phyloP scores from a whole-genome alignment of 2,888 invertebrate genomes.

The Scaptodrosophila latifasciaeformis region DNA sequence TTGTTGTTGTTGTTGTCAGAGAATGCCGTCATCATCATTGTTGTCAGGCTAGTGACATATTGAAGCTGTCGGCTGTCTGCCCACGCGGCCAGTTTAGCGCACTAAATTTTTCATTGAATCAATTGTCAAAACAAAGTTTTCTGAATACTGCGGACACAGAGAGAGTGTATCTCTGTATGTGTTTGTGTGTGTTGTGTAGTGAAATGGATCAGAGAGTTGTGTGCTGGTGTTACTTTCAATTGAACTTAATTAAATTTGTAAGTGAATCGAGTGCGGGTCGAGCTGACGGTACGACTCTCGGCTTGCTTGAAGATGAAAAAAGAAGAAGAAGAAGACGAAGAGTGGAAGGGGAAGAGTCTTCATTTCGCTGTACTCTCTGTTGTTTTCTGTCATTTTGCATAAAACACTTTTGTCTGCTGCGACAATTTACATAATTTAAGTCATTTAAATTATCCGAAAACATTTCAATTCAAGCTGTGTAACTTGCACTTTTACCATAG shows the following conservation, averaged over 20 bases:
- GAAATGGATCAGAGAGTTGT: too few species aligned
- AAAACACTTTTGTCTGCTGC: slow-evolving; percentile 55
- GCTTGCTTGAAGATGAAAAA: too few species aligned
- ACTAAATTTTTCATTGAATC: slow-evolving; percentile 70
- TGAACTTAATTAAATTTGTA: slow-evolving; percentile 76
- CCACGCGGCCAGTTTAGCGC: slow-evolving; percentile 49
- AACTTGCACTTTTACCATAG: slow-evolving; percentile 31
- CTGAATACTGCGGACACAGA: slow-evolving; percentile 46
- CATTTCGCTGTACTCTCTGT: too few species aligned
- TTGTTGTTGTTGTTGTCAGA: slow-evolving; percentile 7
- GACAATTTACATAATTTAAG: slow-evolving; percentile 73
- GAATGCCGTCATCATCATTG: not conserved
- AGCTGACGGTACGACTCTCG: slow-evolving; percentile 1
- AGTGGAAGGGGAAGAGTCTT: too few species aligned
- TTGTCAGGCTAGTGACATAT: slow-evolving; percentile 26
- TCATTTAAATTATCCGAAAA: slow-evolving; percentile 69
- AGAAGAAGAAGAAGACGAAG: too few species aligned
- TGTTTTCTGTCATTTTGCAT: not conserved
- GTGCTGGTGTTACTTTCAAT: slow-evolving; percentile 70
- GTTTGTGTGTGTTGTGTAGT: not conserved
- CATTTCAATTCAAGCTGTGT: slow-evolving; percentile 56
- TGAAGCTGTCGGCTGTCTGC: slow-evolving; percentile 36
- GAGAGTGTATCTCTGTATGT: too few species aligned
- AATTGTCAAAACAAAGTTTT: slow-evolving; percentile 67
- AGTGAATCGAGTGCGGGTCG: slow-evolving; percentile 73